phyloP scores from a whole-genome alignment of 2,888 invertebrate genomes.

The Caradrina clavipalpis region DNA sequence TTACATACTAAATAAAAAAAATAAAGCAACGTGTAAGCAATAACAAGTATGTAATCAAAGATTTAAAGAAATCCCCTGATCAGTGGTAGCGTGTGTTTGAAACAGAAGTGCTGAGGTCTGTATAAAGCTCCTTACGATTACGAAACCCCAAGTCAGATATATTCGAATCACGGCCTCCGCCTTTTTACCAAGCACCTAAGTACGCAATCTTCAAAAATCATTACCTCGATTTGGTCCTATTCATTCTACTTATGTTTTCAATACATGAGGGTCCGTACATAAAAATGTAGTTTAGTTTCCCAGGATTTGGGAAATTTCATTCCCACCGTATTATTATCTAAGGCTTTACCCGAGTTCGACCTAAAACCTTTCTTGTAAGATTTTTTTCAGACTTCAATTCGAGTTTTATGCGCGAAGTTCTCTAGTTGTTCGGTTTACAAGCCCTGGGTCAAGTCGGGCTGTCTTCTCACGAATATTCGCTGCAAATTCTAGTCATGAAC shows the following conservation, averaged over 20 bases:
- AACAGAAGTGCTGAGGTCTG: slow-evolving; percentile 40
- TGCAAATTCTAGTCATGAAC: slow-evolving; percentile 61
- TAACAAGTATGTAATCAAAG: background rate
- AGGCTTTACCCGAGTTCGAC: slow-evolving; percentile 37
- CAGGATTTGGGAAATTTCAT: slow-evolving; percentile 54
- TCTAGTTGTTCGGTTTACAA: slow-evolving; percentile 55
- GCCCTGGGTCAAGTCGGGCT: slow-evolving; percentile 32
- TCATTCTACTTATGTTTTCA: slow-evolving; percentile 62
- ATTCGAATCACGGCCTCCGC: slow-evolving; percentile 56
- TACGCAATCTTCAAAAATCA: slow-evolving; percentile 57
- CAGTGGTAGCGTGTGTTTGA: slow-evolving; percentile 10
- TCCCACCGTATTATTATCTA: slow-evolving; percentile 44
- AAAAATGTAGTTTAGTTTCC: slow-evolving; percentile 49
- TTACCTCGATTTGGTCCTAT: slow-evolving; percentile 54
- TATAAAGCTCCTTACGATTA: slow-evolving; percentile 41
- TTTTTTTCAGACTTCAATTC: slow-evolving; percentile 45
- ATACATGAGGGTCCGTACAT: slow-evolving; percentile 50
- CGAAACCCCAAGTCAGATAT: slow-evolving; percentile 44
- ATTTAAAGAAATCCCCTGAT: slow-evolving; percentile 18
- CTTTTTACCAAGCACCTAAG: slow-evolving; percentile 44
- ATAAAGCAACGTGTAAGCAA: background rate
- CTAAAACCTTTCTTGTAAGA: slow-evolving; percentile 37
- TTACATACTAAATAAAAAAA: too few species aligned
- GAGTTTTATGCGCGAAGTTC: slow-evolving; percentile 57
- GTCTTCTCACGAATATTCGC: slow-evolving; percentile 40